A percentile compares a stretch with the other conserved stretches of the same genome.
phyloP scores from a whole-genome alignment of 92 coral and sea anemone genomes.

The Porites cylindrica region DNA sequence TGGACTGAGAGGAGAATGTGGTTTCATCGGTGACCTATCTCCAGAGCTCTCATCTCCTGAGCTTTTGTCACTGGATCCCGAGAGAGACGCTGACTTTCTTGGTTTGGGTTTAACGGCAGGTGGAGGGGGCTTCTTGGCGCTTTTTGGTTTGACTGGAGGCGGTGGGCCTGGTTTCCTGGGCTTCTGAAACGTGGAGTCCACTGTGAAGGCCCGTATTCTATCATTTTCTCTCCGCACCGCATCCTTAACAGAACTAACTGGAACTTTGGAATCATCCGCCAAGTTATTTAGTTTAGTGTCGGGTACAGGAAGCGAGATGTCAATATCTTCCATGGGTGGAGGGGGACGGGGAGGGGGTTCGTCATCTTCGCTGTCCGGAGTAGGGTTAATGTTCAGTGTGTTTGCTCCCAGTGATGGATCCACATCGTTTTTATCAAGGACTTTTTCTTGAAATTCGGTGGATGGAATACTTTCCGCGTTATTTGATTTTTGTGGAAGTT shows the following conservation, averaged over 20 bases:
- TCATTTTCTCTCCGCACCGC: conserved; percentile 16
- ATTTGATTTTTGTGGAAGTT: neutral
- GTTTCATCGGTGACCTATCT: conserved; percentile 33
- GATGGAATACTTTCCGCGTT: neutral
- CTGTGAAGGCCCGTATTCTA: conserved; percentile 20
- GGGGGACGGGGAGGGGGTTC: conserved; percentile 58
- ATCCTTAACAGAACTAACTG: conserved; percentile 21
- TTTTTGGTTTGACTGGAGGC: conserved; percentile 88
- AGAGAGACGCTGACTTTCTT: conserved; percentile 40
- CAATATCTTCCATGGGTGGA: conserved; percentile 39
- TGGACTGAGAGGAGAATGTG: conserved; percentile 18
- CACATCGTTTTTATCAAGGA: neutral
- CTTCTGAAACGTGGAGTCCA: conserved; percentile 31
- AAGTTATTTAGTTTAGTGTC: neutral
- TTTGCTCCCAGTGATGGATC: conserved; percentile 1
- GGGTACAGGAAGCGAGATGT: conserved; percentile 1
- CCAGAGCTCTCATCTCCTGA: conserved; percentile 21
- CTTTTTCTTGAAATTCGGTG: neutral
- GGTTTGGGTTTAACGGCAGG: conserved; percentile 87
- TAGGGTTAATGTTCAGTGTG: neutral
- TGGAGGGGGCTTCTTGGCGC: conserved; percentile 80
- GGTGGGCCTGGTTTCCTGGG: conserved; percentile 76
- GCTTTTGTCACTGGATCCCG: conserved; percentile 38
- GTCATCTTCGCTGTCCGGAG: conserved; percentile 27
- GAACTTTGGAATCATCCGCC: neutral